phyloP scores from a whole-genome alignment of 2,888 invertebrate species.

The Leptinotarsa tumamoca region DNA sequence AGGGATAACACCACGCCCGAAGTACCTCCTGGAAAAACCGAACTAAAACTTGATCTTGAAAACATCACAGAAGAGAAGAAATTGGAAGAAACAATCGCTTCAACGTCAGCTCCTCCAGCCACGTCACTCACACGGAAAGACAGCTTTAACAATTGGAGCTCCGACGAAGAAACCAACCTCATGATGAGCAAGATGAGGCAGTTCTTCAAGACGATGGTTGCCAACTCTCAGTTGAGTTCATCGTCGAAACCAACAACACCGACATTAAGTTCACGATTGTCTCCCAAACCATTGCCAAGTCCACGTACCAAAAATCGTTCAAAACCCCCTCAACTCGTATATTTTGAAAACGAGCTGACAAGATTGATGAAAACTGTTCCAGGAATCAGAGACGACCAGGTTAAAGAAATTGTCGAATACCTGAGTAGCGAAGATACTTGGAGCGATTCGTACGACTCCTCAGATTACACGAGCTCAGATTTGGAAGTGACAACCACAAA shows the following conservation, averaged over 20 bases:
- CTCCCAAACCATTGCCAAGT: conserved; percentile 69
- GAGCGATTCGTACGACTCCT: conserved; percentile 94
- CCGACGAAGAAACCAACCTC: conserved; percentile 92
- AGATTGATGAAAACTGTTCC: conserved; percentile 94
- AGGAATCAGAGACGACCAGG: conserved; percentile 90
- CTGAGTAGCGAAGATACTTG: conserved; percentile 92
- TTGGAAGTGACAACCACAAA: conserved; percentile 79
- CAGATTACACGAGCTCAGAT: conserved; percentile 91
- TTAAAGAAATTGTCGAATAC: conserved; percentile 92
- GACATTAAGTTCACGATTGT: conserved; percentile 56
- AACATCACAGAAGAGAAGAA: conserved; percentile 73
- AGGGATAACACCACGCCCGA: conserved; percentile 66
- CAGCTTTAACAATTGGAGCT: conserved; percentile 94
- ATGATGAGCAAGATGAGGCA: conserved; percentile 97
- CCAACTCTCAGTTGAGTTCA: conserved; percentile 67
- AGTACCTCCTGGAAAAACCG: conserved; percentile 47
- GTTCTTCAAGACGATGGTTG: conserved; percentile 92
- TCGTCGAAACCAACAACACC: conserved; percentile 70
- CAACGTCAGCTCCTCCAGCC: conserved; percentile 67
- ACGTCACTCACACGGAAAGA: conserved; percentile 83
- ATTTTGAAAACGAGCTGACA: conserved; percentile 90
- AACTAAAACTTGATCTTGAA: conserved; percentile 69
- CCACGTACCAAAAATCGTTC: conserved; percentile 74
- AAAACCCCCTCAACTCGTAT: conserved; percentile 87
- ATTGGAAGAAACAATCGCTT: conserved; percentile 64